A percentile compares a stretch with the other conserved stretches of the same genome.
phyloP scores from a whole-genome alignment of 2,888 invertebrate species.

The Chorisops tibialis region DNA sequence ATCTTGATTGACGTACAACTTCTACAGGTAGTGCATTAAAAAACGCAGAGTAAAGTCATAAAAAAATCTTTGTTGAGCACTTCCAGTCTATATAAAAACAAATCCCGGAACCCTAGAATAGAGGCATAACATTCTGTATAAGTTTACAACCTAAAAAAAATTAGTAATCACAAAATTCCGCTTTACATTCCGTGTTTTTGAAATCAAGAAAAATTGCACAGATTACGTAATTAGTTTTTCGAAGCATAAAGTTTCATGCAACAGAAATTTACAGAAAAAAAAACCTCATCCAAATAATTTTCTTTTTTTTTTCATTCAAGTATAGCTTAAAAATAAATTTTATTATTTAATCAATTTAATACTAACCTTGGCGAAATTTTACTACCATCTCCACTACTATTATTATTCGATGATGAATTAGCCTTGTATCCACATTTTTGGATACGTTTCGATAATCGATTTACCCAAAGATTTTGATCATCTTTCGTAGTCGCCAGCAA shows the following conservation, averaged over 20 bases:
- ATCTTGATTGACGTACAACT: too few species aligned
- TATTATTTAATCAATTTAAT: not conserved
- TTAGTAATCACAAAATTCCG: too few species aligned
- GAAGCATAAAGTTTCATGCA: not conserved
- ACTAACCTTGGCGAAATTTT: conserved; percentile 73
- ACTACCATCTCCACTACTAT: conserved; percentile 58
- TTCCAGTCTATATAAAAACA: too few species aligned
- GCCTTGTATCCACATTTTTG: conserved; percentile 91
- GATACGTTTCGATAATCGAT: conserved; percentile 84
- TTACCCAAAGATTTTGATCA: conserved; percentile 92
- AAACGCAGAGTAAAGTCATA: too few species aligned
- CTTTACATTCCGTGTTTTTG: too few species aligned
- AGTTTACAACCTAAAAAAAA: too few species aligned
- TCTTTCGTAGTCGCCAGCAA: conserved; percentile 80
- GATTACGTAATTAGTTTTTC: too few species aligned
- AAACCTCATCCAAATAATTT: conserved; percentile 22
- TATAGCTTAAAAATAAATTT: not conserved
- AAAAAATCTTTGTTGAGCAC: too few species aligned
- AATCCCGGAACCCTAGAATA: too few species aligned
- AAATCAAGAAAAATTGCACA: too few species aligned
- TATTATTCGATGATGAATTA: conserved; percentile 60
- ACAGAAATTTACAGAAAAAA: not conserved
- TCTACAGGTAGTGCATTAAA: too few species aligned
- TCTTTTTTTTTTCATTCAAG: not conserved
- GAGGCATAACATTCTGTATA: too few species aligned